These are phyloP conservation scores for Orycteropus afer DNA, from an alignment of 2,113 vertebrate species.

Conservation along the genomic window DNA sequence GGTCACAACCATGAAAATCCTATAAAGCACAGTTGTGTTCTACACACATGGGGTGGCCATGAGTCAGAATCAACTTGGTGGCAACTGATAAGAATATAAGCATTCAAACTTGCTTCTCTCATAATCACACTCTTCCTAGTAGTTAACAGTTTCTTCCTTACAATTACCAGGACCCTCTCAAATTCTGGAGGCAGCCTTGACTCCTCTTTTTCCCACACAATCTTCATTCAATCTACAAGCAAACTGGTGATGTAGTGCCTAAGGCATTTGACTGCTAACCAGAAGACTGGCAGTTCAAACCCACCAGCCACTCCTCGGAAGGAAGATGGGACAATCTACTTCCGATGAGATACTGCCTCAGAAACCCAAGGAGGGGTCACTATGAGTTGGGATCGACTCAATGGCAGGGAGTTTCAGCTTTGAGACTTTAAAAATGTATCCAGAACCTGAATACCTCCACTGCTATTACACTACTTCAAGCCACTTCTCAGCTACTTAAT, in stretches of 20 bases:
- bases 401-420: no score
- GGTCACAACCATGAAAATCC: not conserved
- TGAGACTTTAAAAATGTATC: not conserved
- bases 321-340: no score
- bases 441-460: not conserved
- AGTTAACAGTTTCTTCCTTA: not conserved
- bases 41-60: not conserved
- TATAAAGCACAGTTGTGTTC: not conserved
- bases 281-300: no score
- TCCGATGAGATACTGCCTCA: no score
- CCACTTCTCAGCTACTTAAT: not conserved
- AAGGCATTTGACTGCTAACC: no score
- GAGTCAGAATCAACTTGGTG: not conserved
- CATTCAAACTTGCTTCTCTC: not conserved
- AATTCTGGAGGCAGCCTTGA: not conserved
- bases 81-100: not conserved
- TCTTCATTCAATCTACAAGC: not conserved
- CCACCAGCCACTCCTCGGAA: no score
- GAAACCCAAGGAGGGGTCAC: no score
- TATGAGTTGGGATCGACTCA: no score
- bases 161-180: not conserved
- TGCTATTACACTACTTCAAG: not conserved
- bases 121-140: not conserved
- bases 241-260: no score
- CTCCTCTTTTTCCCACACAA: not conserved